A percentile compares a stretch with the other conserved stretches of the same genome.
Conservation (phyloP, 2,888 invertebrate species). For the Chouioia cunea region DNA sequence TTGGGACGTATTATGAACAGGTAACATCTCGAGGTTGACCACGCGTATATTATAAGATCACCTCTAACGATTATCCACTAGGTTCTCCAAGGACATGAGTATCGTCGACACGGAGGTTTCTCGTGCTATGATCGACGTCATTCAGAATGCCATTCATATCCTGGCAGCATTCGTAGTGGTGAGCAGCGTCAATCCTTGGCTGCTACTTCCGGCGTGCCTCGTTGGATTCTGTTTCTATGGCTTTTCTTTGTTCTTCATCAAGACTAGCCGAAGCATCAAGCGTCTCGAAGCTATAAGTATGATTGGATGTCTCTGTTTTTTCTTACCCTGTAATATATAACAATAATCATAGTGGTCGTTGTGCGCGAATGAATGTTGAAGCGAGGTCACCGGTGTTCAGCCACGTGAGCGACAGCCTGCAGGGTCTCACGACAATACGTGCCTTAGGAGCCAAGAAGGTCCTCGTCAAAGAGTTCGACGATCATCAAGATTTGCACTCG, state of each 20-base stretch:
- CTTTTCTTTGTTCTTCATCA: slow-evolving; percentile 80
- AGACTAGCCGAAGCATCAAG: slow-evolving; percentile 84
- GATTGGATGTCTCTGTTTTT: slow-evolving; percentile 63
- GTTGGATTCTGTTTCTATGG: slow-evolving; percentile 80
- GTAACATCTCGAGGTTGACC: slow-evolving; percentile 44
- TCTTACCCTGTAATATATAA: too few relatives aligned
- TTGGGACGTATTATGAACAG: slow-evolving; percentile 84
- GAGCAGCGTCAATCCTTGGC: slow-evolving; percentile 79
- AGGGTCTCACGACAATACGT: slow-evolving; percentile 84
- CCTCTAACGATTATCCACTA: slow-evolving; percentile 36
- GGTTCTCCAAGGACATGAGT: slow-evolving; percentile 92
- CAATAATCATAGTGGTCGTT: background rate
- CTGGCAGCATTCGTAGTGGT: slow-evolving; percentile 73
- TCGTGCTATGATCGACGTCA: slow-evolving; percentile 73
- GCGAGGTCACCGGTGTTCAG: slow-evolving; percentile 88
- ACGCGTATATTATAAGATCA: slow-evolving; percentile 1
- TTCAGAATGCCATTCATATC: slow-evolving; percentile 74
- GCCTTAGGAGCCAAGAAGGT: slow-evolving; percentile 79
- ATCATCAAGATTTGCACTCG: slow-evolving; percentile 75
- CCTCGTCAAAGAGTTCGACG: slow-evolving; percentile 72
- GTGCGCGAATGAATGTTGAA: slow-evolving; percentile 58
- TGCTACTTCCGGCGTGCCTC: slow-evolving; percentile 78
- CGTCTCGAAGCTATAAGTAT: slow-evolving; percentile 84
- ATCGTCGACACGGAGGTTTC: slow-evolving; percentile 76
- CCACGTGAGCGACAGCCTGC: slow-evolving; percentile 83